Evolutionary conservation across 2,113 vertebrate species (phyloP).

Genomic region (Cololabis saira): DNA sequence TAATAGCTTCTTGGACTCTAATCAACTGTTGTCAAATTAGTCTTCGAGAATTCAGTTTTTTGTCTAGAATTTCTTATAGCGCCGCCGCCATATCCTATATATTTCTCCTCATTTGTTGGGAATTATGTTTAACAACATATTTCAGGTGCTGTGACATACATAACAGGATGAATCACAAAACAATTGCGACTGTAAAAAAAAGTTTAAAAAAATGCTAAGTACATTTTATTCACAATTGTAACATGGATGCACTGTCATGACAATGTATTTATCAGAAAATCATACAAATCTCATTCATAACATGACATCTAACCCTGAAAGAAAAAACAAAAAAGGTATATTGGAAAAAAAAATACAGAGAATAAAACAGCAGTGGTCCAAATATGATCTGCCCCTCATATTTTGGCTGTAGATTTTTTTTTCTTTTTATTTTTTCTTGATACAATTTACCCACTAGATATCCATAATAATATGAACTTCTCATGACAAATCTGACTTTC

Average conservation of each 20-base stretch:
- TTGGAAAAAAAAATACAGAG: conserved; percentile 64
- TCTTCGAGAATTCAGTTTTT: neutral
- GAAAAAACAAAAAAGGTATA: conserved; percentile 47
- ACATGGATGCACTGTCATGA: conserved; percentile 39
- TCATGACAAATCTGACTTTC: conserved; percentile 72
- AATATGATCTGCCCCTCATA: conserved; percentile 67
- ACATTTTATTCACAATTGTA: conserved; percentile 37
- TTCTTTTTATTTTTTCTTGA: conserved; percentile 52
- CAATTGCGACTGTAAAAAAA: conserved; percentile 34
- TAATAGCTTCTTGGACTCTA: too few relatives aligned
- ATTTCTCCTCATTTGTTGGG: conserved; percentile 15
- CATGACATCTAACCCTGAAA: conserved; percentile 42
- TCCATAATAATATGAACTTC: conserved; percentile 75
- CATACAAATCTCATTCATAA: conserved; percentile 53
- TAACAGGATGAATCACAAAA: conserved; percentile 44
- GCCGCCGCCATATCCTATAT: neutral
- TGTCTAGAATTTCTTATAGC: too few relatives aligned
- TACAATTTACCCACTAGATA: conserved; percentile 66
- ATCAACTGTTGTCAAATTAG: conserved; percentile 8
- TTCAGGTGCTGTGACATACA: conserved; percentile 27
- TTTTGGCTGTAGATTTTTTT: conserved; percentile 65
- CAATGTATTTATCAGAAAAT: conserved; percentile 55
- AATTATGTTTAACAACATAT: neutral
- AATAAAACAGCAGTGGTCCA: conserved; percentile 66
- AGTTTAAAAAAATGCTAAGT: neutral